Base-by-base conservation (phyloP, 2,888 invertebrate species). In the Plagiodera versicolora region DNA sequence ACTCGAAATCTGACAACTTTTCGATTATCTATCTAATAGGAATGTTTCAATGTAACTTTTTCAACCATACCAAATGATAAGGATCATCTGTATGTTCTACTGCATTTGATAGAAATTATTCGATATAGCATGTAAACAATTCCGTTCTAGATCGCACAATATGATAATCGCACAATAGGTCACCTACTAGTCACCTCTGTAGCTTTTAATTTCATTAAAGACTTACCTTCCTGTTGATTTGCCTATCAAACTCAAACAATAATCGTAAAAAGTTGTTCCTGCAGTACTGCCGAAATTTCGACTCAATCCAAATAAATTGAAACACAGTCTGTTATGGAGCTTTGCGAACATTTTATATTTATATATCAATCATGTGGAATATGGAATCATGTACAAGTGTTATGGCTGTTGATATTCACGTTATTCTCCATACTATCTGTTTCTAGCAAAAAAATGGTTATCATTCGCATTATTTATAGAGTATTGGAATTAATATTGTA, bases 161-260 rank as follows among this genome's bases (percentile, higher is more conserved):
- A 24, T 24, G 24, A 24, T 24, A 24, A 24, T 2, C 11, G 11
- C 11, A 32, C 32, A 10, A 11, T 32, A 32, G 32, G 32, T 32
- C 32, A 32, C 32, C 32, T 32, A 6, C 32, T 10, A 48, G 2
- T 35, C 47, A 17, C 56, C 16, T 39, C 16, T 39, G 24, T 19
- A 16, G 18, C 11, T 14, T 32, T n/a, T 8, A 20, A 44, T 6
- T 46, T 39, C 39, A 8, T 2, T 16, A 60, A 20, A 18, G 20
- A 63, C 63, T 63, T 51, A 63, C 63, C 57, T 63, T 59, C 49
- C 11, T 17, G 16, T 3, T 0, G 56, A 48, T 47, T 55, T 55
- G 8, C 16, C 20, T n/a, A 58, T 17, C 32, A 58, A 30, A 53
- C 53, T 56, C 20, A 50, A 28, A 35, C 60, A 58, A 58, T 65